A percentile compares a stretch with the other conserved stretches of the same genome.
Evolutionary conservation across 2,113 vertebrate species (phyloP).

Genomic region (Prionailurus bengalensis): DNA sequence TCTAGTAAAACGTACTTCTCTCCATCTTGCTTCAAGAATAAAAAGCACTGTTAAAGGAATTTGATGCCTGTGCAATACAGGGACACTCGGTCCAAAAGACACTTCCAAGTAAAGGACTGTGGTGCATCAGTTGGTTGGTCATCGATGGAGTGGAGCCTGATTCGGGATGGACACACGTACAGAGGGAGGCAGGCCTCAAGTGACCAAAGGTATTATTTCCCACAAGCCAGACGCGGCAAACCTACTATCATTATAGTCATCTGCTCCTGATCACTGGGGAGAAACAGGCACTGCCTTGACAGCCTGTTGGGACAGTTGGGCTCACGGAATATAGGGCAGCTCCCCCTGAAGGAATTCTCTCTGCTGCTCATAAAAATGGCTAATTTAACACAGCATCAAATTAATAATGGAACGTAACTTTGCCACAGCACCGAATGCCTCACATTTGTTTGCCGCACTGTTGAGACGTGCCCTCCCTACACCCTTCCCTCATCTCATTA

Average conservation of each 20-base stretch:
- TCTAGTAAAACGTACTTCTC: neutral
- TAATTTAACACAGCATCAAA: constrained; percentile 65
- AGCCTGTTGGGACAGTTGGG: neutral
- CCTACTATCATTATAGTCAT: neutral
- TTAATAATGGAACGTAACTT: constrained; percentile 55
- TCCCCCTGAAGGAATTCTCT: constrained; percentile 44
- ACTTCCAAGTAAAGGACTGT: neutral
- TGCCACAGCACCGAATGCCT: neutral
- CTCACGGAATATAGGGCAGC: neutral
- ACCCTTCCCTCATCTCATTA: constrained; percentile 39
- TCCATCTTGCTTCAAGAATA: neutral
- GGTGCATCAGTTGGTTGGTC: neutral
- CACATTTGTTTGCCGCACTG: neutral
- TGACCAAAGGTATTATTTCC: neutral
- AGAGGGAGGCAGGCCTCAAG: neutral
- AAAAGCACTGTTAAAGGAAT: neutral
- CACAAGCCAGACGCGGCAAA: neutral
- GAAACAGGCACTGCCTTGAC: neutral
- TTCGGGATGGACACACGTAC: neutral
- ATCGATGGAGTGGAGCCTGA: neutral
- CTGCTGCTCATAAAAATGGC: constrained; percentile 56
- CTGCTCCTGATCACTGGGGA: neutral
- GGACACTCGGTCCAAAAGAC: neutral
- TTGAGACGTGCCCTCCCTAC: neutral
- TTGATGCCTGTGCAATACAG: neutral